phyloP scores from a whole-genome alignment of 2,113 vertebrate genomes.

The Corvus moneduloides region DNA sequence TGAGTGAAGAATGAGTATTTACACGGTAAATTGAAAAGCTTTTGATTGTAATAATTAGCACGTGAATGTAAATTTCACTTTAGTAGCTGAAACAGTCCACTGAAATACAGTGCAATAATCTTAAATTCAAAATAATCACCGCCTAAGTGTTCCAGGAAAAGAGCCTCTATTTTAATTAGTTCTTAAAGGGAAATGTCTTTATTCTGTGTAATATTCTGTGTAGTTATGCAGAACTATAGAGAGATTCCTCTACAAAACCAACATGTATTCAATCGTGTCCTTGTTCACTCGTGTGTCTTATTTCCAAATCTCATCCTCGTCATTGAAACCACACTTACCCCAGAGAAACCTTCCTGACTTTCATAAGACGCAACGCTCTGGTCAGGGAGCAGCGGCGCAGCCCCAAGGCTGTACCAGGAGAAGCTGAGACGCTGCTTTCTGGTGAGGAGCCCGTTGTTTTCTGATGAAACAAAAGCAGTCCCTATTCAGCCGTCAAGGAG shows the following conservation, averaged over 20 bases:
- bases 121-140: neutral
- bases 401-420: neutral
- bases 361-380: neutral
- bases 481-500: fast-evolving
- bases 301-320: neutral
- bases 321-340: neutral
- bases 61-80: neutral
- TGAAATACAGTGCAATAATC: neutral
- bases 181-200: neutral
- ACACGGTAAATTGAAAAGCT: fast-evolving
- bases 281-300: neutral
- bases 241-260: neutral
- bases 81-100: neutral
- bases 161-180: neutral
- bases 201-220: neutral
- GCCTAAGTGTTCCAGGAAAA: neutral
- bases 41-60: neutral
- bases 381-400: neutral
- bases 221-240: neutral
- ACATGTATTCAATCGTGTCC: fast-evolving
- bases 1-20: neutral
- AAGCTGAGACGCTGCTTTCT: neutral
- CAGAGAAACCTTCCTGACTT: neutral
- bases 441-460: neutral
- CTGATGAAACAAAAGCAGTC: neutral